Evolutionary conservation across 2,113 vertebrate species (phyloP).

Genomic region (Saccopteryx bilineata): DNA sequence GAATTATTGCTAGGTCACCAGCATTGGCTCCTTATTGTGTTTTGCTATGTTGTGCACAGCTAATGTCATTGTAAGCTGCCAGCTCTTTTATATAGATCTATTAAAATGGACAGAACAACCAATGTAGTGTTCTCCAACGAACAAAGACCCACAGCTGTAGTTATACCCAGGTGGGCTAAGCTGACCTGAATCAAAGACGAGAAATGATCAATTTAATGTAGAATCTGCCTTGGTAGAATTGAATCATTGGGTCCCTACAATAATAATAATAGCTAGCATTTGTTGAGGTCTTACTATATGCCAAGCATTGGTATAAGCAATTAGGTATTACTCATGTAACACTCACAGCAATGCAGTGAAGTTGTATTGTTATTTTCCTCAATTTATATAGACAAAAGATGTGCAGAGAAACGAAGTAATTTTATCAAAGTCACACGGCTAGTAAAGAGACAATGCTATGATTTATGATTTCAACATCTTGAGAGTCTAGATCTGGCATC

Average conservation of each 20-base stretch:
- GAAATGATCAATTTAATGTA: constrained; percentile 41
- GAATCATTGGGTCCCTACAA: not conserved
- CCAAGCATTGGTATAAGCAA: not conserved
- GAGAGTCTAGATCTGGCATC: not conserved
- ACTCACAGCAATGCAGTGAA: not conserved
- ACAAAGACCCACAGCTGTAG: constrained; percentile 42
- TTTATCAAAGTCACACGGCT: constrained; percentile 36
- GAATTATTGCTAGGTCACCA: constrained; percentile 29
- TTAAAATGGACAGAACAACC: constrained; percentile 35
- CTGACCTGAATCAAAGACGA: constrained; percentile 30
- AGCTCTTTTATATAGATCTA: constrained; percentile 53
- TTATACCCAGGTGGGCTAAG: constrained; percentile 34
- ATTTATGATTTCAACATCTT: constrained; percentile 35
- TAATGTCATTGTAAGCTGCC: constrained; percentile 35
- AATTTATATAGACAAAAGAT: constrained; percentile 28
- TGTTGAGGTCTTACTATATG: not conserved
- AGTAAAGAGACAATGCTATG: not conserved
- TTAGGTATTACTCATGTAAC: not conserved
- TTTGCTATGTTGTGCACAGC: not conserved
- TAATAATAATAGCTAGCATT: not conserved
- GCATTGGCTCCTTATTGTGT: constrained; percentile 5
- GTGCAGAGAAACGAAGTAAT: constrained; percentile 22
- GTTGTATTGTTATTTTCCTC: not conserved
- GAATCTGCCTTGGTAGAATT: constrained; percentile 40
- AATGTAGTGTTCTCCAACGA: constrained; percentile 57